phyloP scores from a whole-genome alignment of 2,797 vertebrate genomes.

The Gymnothorax reevesii region DNA sequence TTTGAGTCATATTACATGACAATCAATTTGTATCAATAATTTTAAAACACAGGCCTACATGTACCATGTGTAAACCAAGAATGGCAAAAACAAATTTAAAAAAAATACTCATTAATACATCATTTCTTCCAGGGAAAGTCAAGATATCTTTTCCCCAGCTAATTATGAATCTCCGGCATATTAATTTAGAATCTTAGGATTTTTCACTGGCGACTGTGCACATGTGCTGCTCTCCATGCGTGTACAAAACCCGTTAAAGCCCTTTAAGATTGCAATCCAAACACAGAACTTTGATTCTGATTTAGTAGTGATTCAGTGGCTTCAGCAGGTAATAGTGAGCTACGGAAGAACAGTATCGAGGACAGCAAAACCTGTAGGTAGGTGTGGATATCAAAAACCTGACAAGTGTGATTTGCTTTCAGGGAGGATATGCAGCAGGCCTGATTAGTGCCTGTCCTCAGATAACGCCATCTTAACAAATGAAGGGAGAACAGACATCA shows the following conservation, averaged over 20 bases:
- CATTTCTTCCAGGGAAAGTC: neutral
- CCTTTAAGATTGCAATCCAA: conserved; percentile 44
- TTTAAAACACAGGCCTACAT: neutral
- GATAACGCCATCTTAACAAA: neutral
- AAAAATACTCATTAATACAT: neutral
- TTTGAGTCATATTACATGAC: neutral
- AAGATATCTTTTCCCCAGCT: neutral
- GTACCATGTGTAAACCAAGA: neutral
- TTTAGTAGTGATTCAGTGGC: conserved; percentile 51
- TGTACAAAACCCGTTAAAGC: neutral
- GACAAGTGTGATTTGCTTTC: neutral
- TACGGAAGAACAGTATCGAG: conserved; percentile 48
- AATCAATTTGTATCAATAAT: neutral
- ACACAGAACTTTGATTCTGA: conserved; percentile 51
- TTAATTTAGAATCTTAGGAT: neutral
- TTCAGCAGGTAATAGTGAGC: conserved; percentile 56
- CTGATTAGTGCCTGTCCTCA: neutral
- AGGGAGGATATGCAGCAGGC: neutral
- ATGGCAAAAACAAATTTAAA: neutral
- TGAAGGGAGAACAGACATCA: neutral
- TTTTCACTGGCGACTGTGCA: conserved; percentile 8
- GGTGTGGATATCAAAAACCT: neutral
- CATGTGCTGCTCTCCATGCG: conserved; percentile 11
- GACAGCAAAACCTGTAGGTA: neutral
- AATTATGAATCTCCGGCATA: neutral